Base-by-base conservation (phyloP, 2,797 vertebrate genomes). In the Zalophus californianus region DNA sequence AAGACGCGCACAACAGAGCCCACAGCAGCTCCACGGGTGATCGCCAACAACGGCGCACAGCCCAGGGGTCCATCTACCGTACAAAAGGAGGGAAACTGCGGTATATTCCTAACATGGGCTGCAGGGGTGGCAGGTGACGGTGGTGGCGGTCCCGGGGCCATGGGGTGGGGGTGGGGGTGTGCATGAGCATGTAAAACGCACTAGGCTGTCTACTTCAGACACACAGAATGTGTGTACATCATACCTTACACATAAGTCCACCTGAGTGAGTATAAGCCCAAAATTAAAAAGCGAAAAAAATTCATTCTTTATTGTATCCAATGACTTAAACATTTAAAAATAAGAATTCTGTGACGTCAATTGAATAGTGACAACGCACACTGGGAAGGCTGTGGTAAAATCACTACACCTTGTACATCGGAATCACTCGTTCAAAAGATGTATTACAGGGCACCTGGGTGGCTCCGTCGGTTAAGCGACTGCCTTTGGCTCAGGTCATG, bases 321-420 rank as follows among this genome's bases (percentile, higher is more conserved):
- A 58, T n/a, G 56, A 91, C 20, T 21, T 78, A 32, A 38, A 79
- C 32, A 27, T n/a, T 41, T 86, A 3, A 38, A 93, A 58, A 60
- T 66, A 25, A 90, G 38, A 93, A 86, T 48, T 90, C 12, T 5
- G 1, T 4, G 4, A 72, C 15, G 12, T 3, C 41, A 52, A 23
- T 38, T 18, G 58, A 64, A 21, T 20, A 3, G 27, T 66, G 13
- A 48, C 5, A 27, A 15, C 7, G 20, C 78, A 27, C 15, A 27
- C 75, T 1, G 29, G 77, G 10, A 86, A 62, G 38, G 18, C 29
- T 52, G 18, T 27, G 25, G 15, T 12, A n/a, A 73, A 83, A 85
- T 1, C 41, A 21, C 5, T 7, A 52, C 0, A 44, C 0, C 0
- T 13, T 58, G 13, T 20, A 72, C 23, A 38, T 21, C 18, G 12